A percentile compares a stretch with the other conserved stretches of the same genome.
These are phyloP conservation scores for Prunella strophiata DNA, from an alignment of 2,797 vertebrate genomes.

Conservation along the genomic window DNA sequence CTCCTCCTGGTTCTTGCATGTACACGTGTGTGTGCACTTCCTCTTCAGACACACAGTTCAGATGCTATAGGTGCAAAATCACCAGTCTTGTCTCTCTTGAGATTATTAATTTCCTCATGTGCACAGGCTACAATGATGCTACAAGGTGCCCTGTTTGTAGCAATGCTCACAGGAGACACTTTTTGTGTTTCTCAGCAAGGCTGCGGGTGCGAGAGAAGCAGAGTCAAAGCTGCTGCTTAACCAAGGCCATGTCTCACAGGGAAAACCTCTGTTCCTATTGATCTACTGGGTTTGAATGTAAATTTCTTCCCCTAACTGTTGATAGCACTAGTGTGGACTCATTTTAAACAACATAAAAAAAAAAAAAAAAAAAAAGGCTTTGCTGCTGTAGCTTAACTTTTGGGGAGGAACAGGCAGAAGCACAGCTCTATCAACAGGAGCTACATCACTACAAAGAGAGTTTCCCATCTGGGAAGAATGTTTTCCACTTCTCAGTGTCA, in stretches of 20 bases:
- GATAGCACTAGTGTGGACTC: neutral
- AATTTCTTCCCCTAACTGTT: neutral
- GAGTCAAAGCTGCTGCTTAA: neutral
- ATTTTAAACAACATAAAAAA: neutral
- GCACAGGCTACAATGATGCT: neutral
- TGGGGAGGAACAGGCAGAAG: neutral
- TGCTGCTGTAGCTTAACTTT: neutral
- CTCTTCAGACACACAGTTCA: neutral
- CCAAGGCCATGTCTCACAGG: neutral
- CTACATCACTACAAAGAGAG: neutral
- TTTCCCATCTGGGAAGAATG: neutral
- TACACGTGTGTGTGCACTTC: fast-evolving
- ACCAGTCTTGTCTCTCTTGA: neutral
- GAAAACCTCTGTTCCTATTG: neutral
- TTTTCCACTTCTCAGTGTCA: neutral
- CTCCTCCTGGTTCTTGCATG: neutral
- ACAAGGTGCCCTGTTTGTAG: neutral
- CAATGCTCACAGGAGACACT: neutral
- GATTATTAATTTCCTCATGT: neutral
- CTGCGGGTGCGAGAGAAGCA: neutral
- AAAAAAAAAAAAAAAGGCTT: neutral
- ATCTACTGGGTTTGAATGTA: neutral
- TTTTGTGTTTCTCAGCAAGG: neutral
- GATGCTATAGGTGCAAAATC: neutral
- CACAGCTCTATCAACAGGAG: neutral